These are phyloP conservation scores for Melanotaenia trifasciata DNA, from an alignment of 2,797 vertebrate species.

Conservation along the genomic window DNA sequence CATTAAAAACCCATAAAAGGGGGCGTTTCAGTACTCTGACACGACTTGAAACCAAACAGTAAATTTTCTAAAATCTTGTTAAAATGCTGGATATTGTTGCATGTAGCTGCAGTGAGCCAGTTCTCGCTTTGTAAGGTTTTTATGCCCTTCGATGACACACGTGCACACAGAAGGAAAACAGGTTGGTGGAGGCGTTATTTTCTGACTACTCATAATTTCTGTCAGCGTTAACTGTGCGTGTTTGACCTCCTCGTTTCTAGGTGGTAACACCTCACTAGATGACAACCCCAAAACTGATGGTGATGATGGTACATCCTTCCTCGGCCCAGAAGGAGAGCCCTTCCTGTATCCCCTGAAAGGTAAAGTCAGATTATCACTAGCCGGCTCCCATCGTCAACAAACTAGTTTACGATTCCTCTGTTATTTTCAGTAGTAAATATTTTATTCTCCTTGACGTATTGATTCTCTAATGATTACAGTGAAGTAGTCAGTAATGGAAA, in stretches of 20 bases:
- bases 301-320: constrained; percentile 94
- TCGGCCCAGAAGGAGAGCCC: constrained; percentile 88
- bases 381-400: background rate
- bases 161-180: too few species aligned
- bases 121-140: too few species aligned
- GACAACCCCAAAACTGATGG: constrained; percentile 92
- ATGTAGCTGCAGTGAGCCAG: too few species aligned
- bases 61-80: too few species aligned
- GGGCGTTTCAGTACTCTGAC: too few species aligned
- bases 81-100: too few species aligned
- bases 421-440: background rate
- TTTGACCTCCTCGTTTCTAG: constrained; percentile 70
- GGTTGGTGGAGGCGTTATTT: background rate
- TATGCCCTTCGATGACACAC: too few species aligned
- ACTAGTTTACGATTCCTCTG: background rate
- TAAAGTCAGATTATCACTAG: constrained; percentile 65
- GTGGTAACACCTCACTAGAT: constrained; percentile 89
- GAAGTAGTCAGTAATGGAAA: constrained; percentile 1
- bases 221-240: background rate
- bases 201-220: background rate
- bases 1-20: too few species aligned
- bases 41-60: too few species aligned
- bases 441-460: background rate
- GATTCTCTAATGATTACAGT: background rate
- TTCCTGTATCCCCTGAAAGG: constrained; percentile 94